Evolutionary conservation across 1,140 invertebrate species (phyloP).

Genomic region (Proales similis): DNA sequence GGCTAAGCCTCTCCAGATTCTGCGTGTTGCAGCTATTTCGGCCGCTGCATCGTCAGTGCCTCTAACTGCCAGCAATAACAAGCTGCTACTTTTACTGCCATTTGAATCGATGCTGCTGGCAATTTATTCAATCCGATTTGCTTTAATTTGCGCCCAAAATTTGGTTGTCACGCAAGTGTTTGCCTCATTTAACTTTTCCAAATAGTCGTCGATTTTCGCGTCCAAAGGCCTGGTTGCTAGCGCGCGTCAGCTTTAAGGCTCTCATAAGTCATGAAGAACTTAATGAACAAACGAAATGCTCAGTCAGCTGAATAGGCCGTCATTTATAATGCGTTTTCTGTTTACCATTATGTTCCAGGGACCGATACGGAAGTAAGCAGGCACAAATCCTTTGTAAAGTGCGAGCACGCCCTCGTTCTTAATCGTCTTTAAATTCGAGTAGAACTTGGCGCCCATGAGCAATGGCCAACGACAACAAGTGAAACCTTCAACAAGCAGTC

Average conservation of each 20-base stretch:
- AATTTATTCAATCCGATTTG: too few species aligned
- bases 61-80: too few species aligned
- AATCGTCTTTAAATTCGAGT: slow-evolving; percentile 55
- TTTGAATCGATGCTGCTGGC: too few species aligned
- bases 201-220: too few species aligned
- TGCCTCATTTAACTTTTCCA: too few species aligned
- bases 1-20: too few species aligned
- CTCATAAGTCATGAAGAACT: slow-evolving; percentile 37
- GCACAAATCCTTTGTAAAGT: slow-evolving; percentile 52
- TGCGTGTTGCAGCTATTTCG: too few species aligned
- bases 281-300: neutral
- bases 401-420: slow-evolving; percentile 48
- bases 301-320: neutral
- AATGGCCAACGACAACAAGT: slow-evolving; percentile 10
- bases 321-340: neutral
- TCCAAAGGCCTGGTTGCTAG: too few species aligned
- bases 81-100: too few species aligned
- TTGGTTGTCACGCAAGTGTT: too few species aligned
- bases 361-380: slow-evolving; percentile 55
- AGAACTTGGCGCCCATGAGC: slow-evolving; percentile 37
- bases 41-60: too few species aligned
- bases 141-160: too few species aligned
- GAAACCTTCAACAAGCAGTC: slow-evolving; percentile 58
- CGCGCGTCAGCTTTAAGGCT: slow-evolving; percentile 14
- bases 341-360: slow-evolving; percentile 84